A percentile compares a stretch with the other conserved stretches of the same genome.
Conservation (phyloP, 2,888 invertebrate genomes). For the Argyresthia goedartella region DNA sequence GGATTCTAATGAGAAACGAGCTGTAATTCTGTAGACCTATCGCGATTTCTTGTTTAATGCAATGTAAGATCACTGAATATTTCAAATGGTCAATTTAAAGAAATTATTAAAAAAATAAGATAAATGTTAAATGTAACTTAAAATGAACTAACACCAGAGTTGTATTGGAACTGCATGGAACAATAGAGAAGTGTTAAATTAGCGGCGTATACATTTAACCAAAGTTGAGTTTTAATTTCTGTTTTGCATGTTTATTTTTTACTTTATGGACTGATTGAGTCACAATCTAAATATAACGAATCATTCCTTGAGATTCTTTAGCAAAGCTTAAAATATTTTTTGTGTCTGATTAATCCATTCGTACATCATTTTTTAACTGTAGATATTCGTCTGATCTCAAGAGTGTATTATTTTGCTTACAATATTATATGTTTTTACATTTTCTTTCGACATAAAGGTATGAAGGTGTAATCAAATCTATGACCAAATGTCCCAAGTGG, state of each 20-base stretch:
- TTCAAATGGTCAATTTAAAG: too few species aligned
- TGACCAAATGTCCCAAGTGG: too few species aligned
- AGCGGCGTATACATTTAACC: background rate
- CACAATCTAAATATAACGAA: background rate
- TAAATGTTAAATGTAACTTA: too few species aligned
- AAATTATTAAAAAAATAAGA: too few species aligned
- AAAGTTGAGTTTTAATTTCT: background rate
- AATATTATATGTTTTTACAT: conserved; percentile 23
- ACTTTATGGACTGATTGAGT: background rate
- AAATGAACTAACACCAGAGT: too few species aligned
- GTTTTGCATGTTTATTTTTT: background rate
- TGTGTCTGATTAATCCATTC: conserved; percentile 18
- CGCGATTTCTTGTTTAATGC: too few species aligned
- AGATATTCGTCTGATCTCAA: conserved; percentile 59
- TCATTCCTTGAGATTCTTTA: background rate
- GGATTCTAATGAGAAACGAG: too few species aligned
- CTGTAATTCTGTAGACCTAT: too few species aligned
- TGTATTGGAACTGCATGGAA: too few species aligned
- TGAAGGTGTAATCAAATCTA: conserved; percentile 8
- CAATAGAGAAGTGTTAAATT: too few species aligned
- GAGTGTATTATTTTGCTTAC: conserved; percentile 39
- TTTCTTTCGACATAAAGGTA: conserved; percentile 28
- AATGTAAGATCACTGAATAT: too few species aligned
- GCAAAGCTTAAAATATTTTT: background rate
- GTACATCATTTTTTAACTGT: conserved; percentile 17